phyloP scores from a whole-genome alignment of 2,113 vertebrate species.

The Phyllopteryx taeniolatus region DNA sequence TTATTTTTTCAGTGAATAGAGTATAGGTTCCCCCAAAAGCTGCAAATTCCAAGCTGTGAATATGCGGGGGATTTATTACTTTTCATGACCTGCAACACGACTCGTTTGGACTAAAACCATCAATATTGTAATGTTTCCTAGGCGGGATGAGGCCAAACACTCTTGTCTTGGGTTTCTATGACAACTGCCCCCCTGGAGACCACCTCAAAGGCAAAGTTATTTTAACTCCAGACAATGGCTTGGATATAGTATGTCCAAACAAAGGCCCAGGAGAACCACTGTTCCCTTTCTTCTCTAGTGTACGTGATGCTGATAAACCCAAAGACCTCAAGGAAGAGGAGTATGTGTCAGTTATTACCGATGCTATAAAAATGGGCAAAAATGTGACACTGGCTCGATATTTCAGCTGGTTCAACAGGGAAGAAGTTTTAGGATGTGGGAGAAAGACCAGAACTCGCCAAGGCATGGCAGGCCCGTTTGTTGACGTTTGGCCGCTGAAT shows the following conservation, averaged over 20 bases:
- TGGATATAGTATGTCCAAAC: constrained; percentile 38
- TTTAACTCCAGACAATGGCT: constrained; percentile 50
- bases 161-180: constrained; percentile 80
- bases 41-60: too few species aligned
- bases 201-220: constrained; percentile 63
- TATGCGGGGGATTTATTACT: not conserved
- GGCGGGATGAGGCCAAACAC: constrained; percentile 86
- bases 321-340: constrained; percentile 71
- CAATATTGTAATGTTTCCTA: constrained; percentile 35
- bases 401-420: constrained; percentile 68
- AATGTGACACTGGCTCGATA: constrained; percentile 79
- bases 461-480: constrained; percentile 50
- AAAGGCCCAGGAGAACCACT: constrained; percentile 38
- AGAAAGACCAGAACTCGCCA: constrained; percentile 23
- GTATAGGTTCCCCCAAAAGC: not conserved
- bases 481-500: constrained; percentile 87
- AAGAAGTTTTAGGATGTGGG: constrained; percentile 26
- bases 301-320: constrained; percentile 54
- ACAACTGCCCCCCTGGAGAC: constrained; percentile 75
- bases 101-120: not conserved
- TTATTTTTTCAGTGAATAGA: not conserved
- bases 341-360: constrained; percentile 77
- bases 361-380: constrained; percentile 83
- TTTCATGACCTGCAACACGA: not conserved
- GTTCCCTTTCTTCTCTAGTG: constrained; percentile 64